phyloP scores from a whole-genome alignment of 2,797 vertebrate genomes.

The Peromyscus attwateri region DNA sequence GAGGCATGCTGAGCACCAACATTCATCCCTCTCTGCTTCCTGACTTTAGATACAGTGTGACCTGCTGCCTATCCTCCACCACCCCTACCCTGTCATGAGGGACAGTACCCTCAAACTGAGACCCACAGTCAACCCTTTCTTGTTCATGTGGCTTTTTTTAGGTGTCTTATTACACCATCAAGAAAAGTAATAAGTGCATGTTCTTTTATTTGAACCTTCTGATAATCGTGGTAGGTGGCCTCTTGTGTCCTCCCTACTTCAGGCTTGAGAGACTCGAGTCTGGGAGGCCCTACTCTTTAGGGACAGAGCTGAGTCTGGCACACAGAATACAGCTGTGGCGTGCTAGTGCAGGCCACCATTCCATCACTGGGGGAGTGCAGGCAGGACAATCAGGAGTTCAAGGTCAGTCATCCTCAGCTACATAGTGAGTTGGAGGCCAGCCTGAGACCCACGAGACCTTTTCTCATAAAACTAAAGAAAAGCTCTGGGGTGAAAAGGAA shows the following conservation, averaged over 20 bases:
- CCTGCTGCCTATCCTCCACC: background rate
- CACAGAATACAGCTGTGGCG: rapidly evolving
- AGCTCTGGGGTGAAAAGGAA: background rate
- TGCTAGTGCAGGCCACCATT: no score
- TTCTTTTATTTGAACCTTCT: constrained; percentile 19
- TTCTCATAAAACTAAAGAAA: background rate
- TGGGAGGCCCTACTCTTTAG: background rate
- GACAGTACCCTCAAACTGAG: background rate
- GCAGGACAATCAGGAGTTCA: background rate
- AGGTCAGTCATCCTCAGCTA: background rate
- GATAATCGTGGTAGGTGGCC: background rate
- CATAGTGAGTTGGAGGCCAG: background rate
- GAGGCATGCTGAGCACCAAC: background rate
- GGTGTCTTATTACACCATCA: background rate
- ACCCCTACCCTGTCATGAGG: background rate
- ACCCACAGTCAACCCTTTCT: background rate
- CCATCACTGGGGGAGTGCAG: background rate
- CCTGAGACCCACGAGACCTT: background rate
- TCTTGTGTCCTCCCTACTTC: background rate
- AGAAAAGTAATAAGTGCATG: background rate
- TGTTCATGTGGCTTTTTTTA: background rate
- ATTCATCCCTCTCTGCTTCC: background rate
- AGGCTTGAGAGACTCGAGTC: background rate
- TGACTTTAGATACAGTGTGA: background rate
- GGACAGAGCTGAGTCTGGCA: background rate